A percentile compares a stretch with the other conserved stretches of the same genome.
Conservation (phyloP, 2,113 vertebrate species). For the Paedocypris sp. region DNA sequence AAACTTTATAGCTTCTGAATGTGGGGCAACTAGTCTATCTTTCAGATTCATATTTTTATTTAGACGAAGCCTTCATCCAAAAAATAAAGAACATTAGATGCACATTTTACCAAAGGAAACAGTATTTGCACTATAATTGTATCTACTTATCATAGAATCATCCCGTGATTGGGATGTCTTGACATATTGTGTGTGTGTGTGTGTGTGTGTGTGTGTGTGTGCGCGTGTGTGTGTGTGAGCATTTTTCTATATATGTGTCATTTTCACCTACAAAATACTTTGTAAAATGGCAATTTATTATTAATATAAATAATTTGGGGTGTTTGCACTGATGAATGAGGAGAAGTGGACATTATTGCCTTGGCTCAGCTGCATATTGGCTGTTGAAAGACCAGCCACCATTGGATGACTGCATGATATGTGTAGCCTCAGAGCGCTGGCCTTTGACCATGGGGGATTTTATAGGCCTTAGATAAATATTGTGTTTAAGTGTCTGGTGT, state of each 20-base stretch:
- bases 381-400: slow-evolving; percentile 38
- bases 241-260: neutral
- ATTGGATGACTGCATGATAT: slow-evolving; percentile 40
- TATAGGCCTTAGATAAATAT: slow-evolving; percentile 63
- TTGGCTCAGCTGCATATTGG: slow-evolving; percentile 10
- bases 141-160: no score
- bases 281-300: neutral
- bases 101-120: no score
- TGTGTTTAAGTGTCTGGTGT: slow-evolving; percentile 56
- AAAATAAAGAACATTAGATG: no score
- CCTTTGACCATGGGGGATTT: slow-evolving; percentile 54
- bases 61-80: no score
- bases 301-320: neutral
- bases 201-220: no score
- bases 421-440: slow-evolving; percentile 42
- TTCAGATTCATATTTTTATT: no score
- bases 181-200: no score
- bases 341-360: slow-evolving; percentile 18
- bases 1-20: no score
- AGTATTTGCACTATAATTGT: no score
- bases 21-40: no score
- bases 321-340: slow-evolving; percentile 30
- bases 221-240: no score
- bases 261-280: neutral
- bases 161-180: no score